A percentile compares a stretch with the other conserved stretches of the same genome.
Conservation (phyloP, 2,888 invertebrate species). For the Aporophyla lueneburgensis region DNA sequence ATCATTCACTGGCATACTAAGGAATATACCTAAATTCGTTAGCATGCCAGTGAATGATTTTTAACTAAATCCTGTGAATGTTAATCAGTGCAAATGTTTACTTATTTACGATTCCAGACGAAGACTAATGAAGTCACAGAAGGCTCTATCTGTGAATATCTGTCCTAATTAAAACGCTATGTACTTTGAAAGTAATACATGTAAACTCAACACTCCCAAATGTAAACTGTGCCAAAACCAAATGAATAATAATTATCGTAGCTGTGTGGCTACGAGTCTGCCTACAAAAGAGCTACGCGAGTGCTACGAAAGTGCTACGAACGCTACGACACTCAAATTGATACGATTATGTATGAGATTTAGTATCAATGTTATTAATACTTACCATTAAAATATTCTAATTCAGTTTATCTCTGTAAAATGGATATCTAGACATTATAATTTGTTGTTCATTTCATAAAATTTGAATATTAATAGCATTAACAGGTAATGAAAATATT, state of each 20-base stretch:
- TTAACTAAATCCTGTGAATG: conserved; percentile 11
- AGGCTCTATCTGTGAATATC: conserved; percentile 19
- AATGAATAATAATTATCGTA: conserved; percentile 49
- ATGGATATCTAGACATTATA: conserved; percentile 18
- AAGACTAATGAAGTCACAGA: conserved; percentile 41
- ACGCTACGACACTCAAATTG: conserved; percentile 20
- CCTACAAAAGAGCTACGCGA: conserved; percentile 41
- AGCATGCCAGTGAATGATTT: neutral
- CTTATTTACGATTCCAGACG: conserved; percentile 37
- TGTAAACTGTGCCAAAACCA: conserved; percentile 37
- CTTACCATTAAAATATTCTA: conserved; percentile 5
- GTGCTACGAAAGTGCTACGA: conserved; percentile 36
- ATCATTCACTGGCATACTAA: too few species aligned
- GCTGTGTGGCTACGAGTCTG: conserved; percentile 26
- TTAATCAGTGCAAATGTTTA: conserved; percentile 36
- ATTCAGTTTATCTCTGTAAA: conserved; percentile 16
- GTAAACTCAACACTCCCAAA: conserved; percentile 30
- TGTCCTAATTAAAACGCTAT: conserved; percentile 37
- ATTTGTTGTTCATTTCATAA: conserved; percentile 43
- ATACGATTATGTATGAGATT: conserved; percentile 6
- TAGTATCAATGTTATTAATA: neutral
- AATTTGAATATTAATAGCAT: conserved; percentile 58
- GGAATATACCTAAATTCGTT: conserved; percentile 3
- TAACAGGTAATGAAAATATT: conserved; percentile 63
- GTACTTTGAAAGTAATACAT: conserved; percentile 25